Conservation (phyloP, 92 coral and sea anemone genomes). For the Porites divaricata region DNA sequence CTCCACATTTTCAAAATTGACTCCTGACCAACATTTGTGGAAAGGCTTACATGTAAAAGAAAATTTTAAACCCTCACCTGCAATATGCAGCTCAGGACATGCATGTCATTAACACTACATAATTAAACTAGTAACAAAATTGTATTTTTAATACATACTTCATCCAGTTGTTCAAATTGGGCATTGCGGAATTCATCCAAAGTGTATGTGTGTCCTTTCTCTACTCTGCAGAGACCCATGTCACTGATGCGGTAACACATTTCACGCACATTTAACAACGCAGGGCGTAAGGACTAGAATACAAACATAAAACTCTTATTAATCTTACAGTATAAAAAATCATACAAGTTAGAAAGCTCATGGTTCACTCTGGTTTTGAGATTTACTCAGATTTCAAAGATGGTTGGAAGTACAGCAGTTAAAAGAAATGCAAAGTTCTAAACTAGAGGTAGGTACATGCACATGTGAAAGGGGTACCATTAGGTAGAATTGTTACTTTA, state of each 20-base stretch:
- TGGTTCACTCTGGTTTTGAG: too few species aligned
- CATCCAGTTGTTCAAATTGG: slow-evolving; percentile 93
- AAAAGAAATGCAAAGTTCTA: too few species aligned
- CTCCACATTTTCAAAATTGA: too few species aligned
- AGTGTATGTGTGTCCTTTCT: slow-evolving; percentile 95
- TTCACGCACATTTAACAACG: slow-evolving; percentile 96
- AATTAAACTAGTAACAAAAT: background rate
- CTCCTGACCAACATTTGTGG: too few species aligned
- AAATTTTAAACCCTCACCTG: background rate
- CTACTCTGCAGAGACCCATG: slow-evolving; percentile 98
- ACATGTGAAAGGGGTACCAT: too few species aligned
- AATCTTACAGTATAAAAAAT: background rate
- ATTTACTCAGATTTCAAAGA: too few species aligned
- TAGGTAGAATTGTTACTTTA: too few species aligned
- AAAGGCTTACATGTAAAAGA: too few species aligned
- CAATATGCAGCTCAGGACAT: background rate
- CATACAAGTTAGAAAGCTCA: background rate
- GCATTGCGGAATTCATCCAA: slow-evolving; percentile 96
- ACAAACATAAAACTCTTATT: background rate
- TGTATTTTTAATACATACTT: slow-evolving; percentile 47
- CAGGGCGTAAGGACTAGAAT: slow-evolving; percentile 87
- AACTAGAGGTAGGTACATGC: too few species aligned
- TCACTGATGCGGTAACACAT: slow-evolving; percentile 99
- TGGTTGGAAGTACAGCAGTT: too few species aligned
- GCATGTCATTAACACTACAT: background rate